Conservation (phyloP, 2,888 invertebrate species). For the Rapana venosa region DNA sequence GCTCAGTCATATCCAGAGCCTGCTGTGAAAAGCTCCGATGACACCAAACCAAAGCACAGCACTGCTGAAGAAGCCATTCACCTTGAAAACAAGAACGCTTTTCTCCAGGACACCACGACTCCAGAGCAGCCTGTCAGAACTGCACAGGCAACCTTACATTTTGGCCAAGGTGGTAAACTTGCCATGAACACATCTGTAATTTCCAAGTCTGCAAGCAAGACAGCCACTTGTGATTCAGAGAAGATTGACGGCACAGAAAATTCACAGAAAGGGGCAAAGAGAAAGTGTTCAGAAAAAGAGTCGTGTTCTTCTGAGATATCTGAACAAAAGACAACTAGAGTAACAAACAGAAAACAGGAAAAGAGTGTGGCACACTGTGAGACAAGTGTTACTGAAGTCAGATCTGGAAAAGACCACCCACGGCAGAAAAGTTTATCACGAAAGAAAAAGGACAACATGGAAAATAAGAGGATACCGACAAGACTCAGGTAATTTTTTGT, state of each 20-base stretch:
- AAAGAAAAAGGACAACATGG: background rate
- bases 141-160: slow-evolving; percentile 36
- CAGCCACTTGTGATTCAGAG: background rate
- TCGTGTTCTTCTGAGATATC: background rate
- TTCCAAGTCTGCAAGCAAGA: background rate
- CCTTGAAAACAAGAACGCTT: slow-evolving; percentile 1
- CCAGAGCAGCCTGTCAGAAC: background rate
- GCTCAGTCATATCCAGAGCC: background rate
- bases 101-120: slow-evolving; percentile 2
- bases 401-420: background rate
- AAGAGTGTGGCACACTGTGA: background rate
- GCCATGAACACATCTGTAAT: slow-evolving; percentile 28
- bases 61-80: background rate
- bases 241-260: background rate
- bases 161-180: slow-evolving; percentile 25
- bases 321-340: background rate
- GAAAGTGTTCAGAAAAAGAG: background rate
- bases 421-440: background rate
- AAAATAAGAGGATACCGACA: background rate
- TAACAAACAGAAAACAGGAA: background rate
- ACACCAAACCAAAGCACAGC: background rate
- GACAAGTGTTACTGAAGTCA: background rate
- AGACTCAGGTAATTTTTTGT: slow-evolving; percentile 8
- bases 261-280: background rate
- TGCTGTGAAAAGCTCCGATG: background rate